A percentile compares a stretch with the other conserved stretches of the same genome.
phyloP scores from a whole-genome alignment of 2,888 invertebrate genomes.

The Drosophila melanosoma region DNA sequence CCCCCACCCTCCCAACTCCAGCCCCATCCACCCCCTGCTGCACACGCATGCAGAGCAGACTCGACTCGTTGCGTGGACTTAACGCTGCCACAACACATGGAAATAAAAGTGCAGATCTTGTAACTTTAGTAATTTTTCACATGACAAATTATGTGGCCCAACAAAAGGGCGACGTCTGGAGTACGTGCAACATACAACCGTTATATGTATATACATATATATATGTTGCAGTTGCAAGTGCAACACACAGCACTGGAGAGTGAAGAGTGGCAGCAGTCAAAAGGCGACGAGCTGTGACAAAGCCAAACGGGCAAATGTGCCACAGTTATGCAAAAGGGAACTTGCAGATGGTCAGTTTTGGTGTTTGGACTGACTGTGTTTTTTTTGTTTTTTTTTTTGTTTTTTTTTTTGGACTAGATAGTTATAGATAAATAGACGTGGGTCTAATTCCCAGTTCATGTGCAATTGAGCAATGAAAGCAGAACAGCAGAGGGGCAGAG shows the following conservation, averaged over 20 bases:
- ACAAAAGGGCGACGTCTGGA: slow-evolving; percentile 52
- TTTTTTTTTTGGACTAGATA: not conserved
- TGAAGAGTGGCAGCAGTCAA: slow-evolving; percentile 22
- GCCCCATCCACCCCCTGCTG: not conserved
- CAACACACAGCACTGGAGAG: not conserved
- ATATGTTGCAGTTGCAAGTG: slow-evolving; percentile 11
- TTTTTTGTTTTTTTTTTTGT: not conserved
- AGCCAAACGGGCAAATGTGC: slow-evolving; percentile 47
- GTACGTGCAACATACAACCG: slow-evolving; percentile 7
- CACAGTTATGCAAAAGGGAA: slow-evolving; percentile 65
- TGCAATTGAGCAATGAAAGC: slow-evolving; percentile 38
- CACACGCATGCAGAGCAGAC: slow-evolving; percentile 40
- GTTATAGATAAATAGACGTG: not conserved
- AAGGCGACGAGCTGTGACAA: slow-evolving; percentile 70
- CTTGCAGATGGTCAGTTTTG: slow-evolving; percentile 42
- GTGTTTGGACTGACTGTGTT: not conserved
- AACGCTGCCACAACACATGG: slow-evolving; percentile 53
- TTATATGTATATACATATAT: not conserved
- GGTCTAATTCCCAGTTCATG: slow-evolving; percentile 1
- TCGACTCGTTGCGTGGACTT: slow-evolving; percentile 46
- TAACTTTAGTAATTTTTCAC: slow-evolving; percentile 83
- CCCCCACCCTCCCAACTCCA: not conserved
- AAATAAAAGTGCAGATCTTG: slow-evolving; percentile 79
- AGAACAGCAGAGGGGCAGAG: not conserved
- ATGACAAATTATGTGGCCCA: slow-evolving; percentile 82